Percentiles rank a stretch among this genome's conserved stretches.
Conservation (phyloP, 2,888 invertebrate species). For the Oxystoma pomonae region DNA sequence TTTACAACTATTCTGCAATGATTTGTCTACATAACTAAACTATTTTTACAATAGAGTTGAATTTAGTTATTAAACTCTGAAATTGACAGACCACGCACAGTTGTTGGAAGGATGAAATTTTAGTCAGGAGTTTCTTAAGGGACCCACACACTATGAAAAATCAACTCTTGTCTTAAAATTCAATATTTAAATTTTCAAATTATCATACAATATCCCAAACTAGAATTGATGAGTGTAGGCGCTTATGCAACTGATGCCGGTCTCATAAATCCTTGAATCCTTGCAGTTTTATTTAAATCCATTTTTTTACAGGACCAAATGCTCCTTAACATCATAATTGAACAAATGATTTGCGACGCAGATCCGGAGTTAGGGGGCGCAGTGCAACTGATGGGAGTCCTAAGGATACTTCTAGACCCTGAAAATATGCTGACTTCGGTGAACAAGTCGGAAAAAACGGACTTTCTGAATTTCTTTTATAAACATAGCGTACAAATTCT, state of each 20-base stretch:
- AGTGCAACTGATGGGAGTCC: constrained; percentile 92
- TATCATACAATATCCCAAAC: no score
- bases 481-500: constrained; percentile 96
- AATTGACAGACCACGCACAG: no score
- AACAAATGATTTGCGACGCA: constrained; percentile 95
- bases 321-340: constrained; percentile 93
- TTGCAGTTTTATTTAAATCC: constrained; percentile 6
- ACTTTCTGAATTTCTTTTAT: constrained; percentile 98
- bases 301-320: constrained; percentile 76
- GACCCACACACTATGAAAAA: no score
- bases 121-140: no score
- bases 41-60: no score
- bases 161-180: no score
- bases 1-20: no score
- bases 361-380: constrained; percentile 98
- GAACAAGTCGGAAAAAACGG: constrained; percentile 95
- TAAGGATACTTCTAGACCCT: constrained; percentile 90
- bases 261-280: not conserved
- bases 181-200: no score
- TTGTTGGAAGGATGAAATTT: no score
- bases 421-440: constrained; percentile 95
- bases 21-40: no score
- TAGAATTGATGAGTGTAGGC: not conserved
- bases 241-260: not conserved
- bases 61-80: no score